Evolutionary conservation across 2,797 vertebrate genomes (phyloP), one percentile per base, ranked within the genome.

Genomic region (Lepus oiostolus): DNA sequence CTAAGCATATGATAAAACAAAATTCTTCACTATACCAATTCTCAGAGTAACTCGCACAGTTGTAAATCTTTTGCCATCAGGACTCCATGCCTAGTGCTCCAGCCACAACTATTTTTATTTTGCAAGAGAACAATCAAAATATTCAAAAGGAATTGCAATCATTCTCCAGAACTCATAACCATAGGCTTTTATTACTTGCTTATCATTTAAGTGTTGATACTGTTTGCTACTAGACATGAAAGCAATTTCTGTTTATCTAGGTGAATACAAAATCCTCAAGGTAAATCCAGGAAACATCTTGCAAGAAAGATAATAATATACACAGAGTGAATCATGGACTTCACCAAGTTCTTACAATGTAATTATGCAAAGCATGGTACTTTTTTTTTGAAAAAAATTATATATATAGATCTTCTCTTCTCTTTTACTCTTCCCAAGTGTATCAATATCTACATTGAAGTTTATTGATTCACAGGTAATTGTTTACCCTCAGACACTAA

Each of bases 191-290:
- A 97, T 97, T 97, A 95, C 91, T 97, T 97, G 86, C 65, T 96
- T 85, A 96, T 93, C 96, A 77, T 74, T 68, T 87, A 95, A 93
- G 30, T 95, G 82, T 85, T 94, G 98, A 97, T 97, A 91, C 74
- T 97, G 97, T 98, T 98, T 98, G 96, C 97, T 98, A 96, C 93
- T 97, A 96, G 96, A 97, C 97, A 98, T 97, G 94, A 95, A 97
- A 98, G 98, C 97, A 98, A 98, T 98, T 98, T 98, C 98, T 98
- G 95, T 52, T 98, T 98, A 98, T 96, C 89, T 96, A 80, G 79
- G 42, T 93, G 91, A 97, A 97, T 97, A 97, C 67, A 90, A 38
- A 75, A 88, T 67, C 89, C 88, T 62, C 11, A 91, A 95, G 16
- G 35, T 85, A 1, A 58, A 71, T 85, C 72, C 81, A 95, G 80